Base-by-base conservation (phyloP, 2,797 vertebrate genomes). In the Bradypus variegatus region DNA sequence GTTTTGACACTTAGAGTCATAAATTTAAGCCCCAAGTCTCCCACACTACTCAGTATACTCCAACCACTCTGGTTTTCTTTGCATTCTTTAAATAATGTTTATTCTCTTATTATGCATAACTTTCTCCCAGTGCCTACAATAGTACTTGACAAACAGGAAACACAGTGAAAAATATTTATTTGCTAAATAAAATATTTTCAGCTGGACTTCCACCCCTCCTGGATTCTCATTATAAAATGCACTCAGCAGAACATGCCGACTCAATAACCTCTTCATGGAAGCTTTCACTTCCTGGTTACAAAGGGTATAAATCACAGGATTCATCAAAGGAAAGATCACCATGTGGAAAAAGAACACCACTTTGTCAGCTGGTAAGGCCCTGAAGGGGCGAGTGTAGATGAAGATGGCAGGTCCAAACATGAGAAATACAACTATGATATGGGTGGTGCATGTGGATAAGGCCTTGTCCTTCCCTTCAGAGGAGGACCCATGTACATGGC, bases 251-350 rank as follows among this genome's bases (percentile, higher is more conserved):
- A 85, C 33, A 58, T 90, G 48, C 15, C 2, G 78, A 36, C n/a
- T 91, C 62, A 95, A 25, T 38, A 96, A 69, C 27, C 92, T 96
- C 95, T 86, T 96, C 92, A 97, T 91, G 31, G 95, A 93, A 29
- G 87, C 36, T 69, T 94, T 96, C 18, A 97, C 94, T 86, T 97
- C 95, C 48, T 95, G 95, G 38, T 97, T 96, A 14, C 95, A 80
- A 73, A 97, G 92, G 1, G 96, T 97, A 41, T 97, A 97, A 92
- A 96, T 96, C 13, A 96, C 90, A 91, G 97, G 96, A 65, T 97
- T 97, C 86, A 96, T 45, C 67, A 97, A 93, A 0, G 96, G 96
- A 86, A 97, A 95, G 36, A 96, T 93, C 12, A 97, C 96, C 9
- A 96, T 96, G 50, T 97, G 96, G 31, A 96, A 96, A 36, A 97